Evolutionary conservation across 2,797 vertebrate species (phyloP), one percentile per base, ranked within the genome.

Genomic region (Siniperca obscura): DNA sequence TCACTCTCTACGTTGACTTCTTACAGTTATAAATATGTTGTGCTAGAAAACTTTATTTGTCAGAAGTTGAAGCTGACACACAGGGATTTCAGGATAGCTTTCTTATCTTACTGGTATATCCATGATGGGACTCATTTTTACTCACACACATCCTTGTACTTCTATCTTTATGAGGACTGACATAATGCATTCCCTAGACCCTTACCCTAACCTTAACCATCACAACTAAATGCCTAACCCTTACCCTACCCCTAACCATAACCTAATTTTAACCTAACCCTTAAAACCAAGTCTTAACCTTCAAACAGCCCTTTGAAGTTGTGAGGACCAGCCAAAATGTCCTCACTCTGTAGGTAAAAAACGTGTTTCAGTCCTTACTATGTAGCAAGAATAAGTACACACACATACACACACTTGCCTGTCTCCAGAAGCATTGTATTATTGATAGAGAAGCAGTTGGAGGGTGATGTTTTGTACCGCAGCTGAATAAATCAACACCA

Each of bases 401-500:
- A 62, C 68, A 62, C 78, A 61, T 56, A 69, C 68, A 81, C 64
- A 74, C 74, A 46, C 78, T 52, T n/a, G 55, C 36, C 73, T 90
- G 71, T 89, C 86, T 92, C 81, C 78, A 79, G 74, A 64, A 89
- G 65, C 87, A 86, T 84, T 87, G 70, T 85, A 89, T 93, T 92
- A 93, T 92, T 92, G 90, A 92, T 92, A 85, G 89, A 87, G 82
- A 85, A 86, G 80, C 88, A 85, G 90, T 87, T 25, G 59, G 84
- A 89, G 86, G 83, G 79, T 44, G 34, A 88, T 91, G 91, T 93
- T 90, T 93, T 92, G 81, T 88, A 90, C 76, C 64, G 70, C 73
- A 71, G 76, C 87, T 89, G 89, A 91, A 93, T 92, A 89, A 89
- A 91, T 91, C 86, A 92, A 89, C 86, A 89, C 67, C 78, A 86